Base-by-base conservation (phyloP, 1,140 invertebrate species). In the Drosophila ficusphila region DNA sequence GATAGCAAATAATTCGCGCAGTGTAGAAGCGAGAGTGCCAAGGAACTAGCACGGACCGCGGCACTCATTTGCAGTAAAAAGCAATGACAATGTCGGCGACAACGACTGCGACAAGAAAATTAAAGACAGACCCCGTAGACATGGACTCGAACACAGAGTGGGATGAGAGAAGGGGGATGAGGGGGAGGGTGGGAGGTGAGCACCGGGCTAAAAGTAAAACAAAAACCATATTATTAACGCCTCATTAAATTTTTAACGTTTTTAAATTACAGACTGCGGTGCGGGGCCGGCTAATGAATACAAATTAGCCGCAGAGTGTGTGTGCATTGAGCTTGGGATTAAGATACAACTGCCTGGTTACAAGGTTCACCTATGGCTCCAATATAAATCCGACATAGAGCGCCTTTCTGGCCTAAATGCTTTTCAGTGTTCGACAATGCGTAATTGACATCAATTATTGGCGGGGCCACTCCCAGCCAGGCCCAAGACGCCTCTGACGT, bases 201-300 rank as follows among this genome's bases (percentile, higher is more conserved):
- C n/a, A 54, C 21, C 36, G 53, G 67, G 33, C 51, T 47, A 48
- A 72, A 77, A 86, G 81, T 88, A 82, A 88, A 88, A 88, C 83
- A 82, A 89, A 76, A 88, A 82, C 78, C 83, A 75, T 88, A 88
- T 88, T 88, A 88, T 88, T 88, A 88, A 88, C 82, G 83, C 82
- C 82, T 88, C 82, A 88, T 88, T 88, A 88, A 88, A 88, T 79
- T 89, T 88, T 88, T 88, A 88, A 88, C 82, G 82, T 82, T 88
- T 88, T 89, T 75, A 88, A 88, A 88, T 88, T 88, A 88, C 83
- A 89, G 77, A 36, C 68, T 89, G 57, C 57, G 58, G 79, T 67
- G 85, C 57, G 65, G 64, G 56, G 39, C 70, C 49, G 78, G 75
- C 78, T 88, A 88, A 88, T 88, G 82, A 88, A 88, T 88, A 88